Evolutionary conservation across 2,113 vertebrate species (phyloP), one percentile per base, ranked within the genome.

Genomic region (Toxotes chatareus): DNA sequence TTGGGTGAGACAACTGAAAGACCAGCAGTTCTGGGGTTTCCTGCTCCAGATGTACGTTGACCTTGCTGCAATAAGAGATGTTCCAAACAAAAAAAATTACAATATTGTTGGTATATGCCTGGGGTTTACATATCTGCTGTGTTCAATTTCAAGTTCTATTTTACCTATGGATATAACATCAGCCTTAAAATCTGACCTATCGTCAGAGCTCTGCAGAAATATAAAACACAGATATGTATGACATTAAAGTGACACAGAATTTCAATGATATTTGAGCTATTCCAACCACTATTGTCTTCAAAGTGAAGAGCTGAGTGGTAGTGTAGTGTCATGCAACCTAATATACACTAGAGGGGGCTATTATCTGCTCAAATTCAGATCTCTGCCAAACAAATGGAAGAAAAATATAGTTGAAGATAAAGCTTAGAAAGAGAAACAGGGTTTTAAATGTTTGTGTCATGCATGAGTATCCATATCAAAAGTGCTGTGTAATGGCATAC

Each of bases 281-380:
- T 55, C 11, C 51, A 23, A 23, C 21, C 51, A 23, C 11, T 55
- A 21, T 23, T 21, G 1, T 11, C n/a, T 11, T 51, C 8, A n/a
- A 55, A 23, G 51, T 55, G 2, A 21, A n/a, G n/a, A 53, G 19
- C 5, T 3, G 8, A 23, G 23, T 4, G 11, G 31, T 5, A 17
- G 57, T 27, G 27, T 27, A 1, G 14, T 3, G 42, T 73, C 40
- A 16, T 83, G 70, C 66, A 53, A 57, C 38, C 27, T 4, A 17
- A 27, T 49, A 10, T 12, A 47, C 88, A 91, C 73, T 80, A 91
- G 91, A 85, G 67, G 88, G 84, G 2, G 78, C 12, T 51, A 31
- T 59, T 73, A 19, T 38, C 42, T 42, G 46, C 44, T 64, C 14
- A 36, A 72, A 60, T 73, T 56, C 31, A 61, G 47, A 46, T 55